These are phyloP conservation scores for Oostethus manadensis DNA, from an alignment of 2,113 vertebrate genomes.

Conservation along the genomic window DNA sequence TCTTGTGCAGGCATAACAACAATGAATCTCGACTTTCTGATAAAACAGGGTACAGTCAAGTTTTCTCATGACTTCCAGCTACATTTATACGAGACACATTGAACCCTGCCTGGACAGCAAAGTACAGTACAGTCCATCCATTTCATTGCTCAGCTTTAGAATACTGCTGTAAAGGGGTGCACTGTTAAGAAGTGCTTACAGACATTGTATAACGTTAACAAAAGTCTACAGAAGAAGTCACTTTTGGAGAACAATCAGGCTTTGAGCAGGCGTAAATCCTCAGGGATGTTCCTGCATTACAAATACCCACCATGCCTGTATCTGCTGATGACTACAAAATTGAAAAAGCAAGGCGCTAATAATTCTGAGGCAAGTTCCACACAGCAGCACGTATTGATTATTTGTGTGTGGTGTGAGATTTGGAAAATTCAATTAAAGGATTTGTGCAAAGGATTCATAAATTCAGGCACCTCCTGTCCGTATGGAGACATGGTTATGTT, in stretches of 20 bases:
- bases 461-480: constrained; percentile 83
- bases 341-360: constrained; percentile 95
- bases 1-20: background rate
- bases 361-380: constrained; percentile 98
- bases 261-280: constrained; percentile 83
- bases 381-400: constrained; percentile 98
- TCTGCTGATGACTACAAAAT: constrained; percentile 99
- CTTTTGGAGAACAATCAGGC: constrained; percentile 83
- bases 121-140: constrained; percentile 37
- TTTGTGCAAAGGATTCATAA: constrained; percentile 99
- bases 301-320: constrained; percentile 85
- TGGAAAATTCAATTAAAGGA: constrained; percentile 99
- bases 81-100: background rate
- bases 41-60: background rate
- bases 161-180: background rate
- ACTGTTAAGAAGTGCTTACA: constrained; percentile 39
- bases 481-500: constrained; percentile 92
- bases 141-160: constrained; percentile 29
- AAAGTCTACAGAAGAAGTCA: constrained; percentile 78
- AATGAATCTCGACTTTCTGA: too few species aligned
- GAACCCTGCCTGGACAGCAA: constrained; percentile 30
- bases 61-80: background rate
- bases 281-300: constrained; percentile 77
- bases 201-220: constrained; percentile 60
- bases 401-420: constrained; percentile 99